Base-by-base conservation (phyloP, 92 coral and sea anemone genomes). In the Montipora capitata region DNA sequence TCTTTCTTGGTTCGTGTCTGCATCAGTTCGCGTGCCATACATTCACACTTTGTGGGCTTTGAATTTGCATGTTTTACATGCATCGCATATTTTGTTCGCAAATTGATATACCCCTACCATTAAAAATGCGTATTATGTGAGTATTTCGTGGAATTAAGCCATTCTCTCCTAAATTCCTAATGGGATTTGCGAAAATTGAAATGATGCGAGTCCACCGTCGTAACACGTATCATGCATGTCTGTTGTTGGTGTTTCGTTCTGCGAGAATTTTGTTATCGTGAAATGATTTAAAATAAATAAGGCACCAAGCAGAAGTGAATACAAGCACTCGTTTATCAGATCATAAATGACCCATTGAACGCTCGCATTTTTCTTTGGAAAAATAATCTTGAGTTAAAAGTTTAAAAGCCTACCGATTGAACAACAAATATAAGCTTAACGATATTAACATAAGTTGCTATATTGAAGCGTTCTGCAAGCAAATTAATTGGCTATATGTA, bases 1-100 rank as follows among this genome's bases (percentile, higher is more conserved):
- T 4, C 57, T 14, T 42, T 69, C 27, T 39, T 52, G 76, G 74
- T 83, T 45, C 58, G 51, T 40, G 43, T 27, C 35, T 27, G 2
- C 63, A 51, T 80, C 54, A 4, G 61, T 20, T 80, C 85, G 85
- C 76, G 85, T 80, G 76, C 73, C 85, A 51, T 38, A n/a, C 62
- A 18, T 18, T 62, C 59, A 2, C 51, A 10, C 18, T 80, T 76
- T 67, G 67, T 74, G 65, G 85, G 62, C 45, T 40, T 49, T 35
- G 40, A 67, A 80, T 51, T 80, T 68, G 10, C 85, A 80, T 80
- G 66, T 80, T 80, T 80, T 40, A 80, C 40, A 80, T 80, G 67
- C 85, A 67, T 40, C 63, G 54, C 76, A 80, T 54, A 67, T 54
- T 80, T 67, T 79, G 74, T 27, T 62, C 65, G 59, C 17, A 1